These are phyloP conservation scores for Melanargia galathea DNA, from an alignment of 2,888 invertebrate species.

Conservation along the genomic window DNA sequence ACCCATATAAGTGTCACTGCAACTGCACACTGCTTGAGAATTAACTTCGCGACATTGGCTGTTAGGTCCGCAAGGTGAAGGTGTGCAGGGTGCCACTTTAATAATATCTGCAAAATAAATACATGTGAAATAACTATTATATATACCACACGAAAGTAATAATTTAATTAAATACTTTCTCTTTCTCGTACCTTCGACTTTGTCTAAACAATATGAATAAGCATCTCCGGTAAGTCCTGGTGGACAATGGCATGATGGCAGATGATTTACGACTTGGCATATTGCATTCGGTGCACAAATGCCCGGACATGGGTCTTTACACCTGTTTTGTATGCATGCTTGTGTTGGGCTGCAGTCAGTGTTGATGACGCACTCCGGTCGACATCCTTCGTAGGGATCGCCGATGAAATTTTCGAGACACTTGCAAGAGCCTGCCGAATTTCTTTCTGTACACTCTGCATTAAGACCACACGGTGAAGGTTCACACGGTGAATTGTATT, in stretches of 20 bases:
- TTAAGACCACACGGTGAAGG: constrained; percentile 87
- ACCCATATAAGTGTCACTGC: constrained; percentile 87
- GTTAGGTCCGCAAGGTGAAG: constrained; percentile 91
- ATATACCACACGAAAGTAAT: neutral
- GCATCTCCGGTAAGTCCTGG: constrained; percentile 87
- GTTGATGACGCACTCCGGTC: constrained; percentile 91
- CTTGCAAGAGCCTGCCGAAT: constrained; percentile 86
- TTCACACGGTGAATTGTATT: constrained; percentile 82
- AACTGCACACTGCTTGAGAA: constrained; percentile 87
- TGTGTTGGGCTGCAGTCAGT: constrained; percentile 88
- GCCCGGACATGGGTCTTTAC: constrained; percentile 90
- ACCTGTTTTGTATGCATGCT: constrained; percentile 89
- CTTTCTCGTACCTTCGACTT: constrained; percentile 62
- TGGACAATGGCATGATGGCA: constrained; percentile 87
- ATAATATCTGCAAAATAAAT: constrained; percentile 57
- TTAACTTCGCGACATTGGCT: constrained; percentile 87
- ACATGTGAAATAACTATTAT: neutral
- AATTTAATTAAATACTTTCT: constrained; percentile 8
- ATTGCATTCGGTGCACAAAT: constrained; percentile 87
- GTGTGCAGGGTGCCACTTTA: constrained; percentile 83
- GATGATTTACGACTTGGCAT: constrained; percentile 89
- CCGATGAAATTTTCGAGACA: constrained; percentile 83
- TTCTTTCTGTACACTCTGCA: constrained; percentile 84
- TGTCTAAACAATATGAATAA: constrained; percentile 83
- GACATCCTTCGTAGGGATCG: constrained; percentile 84